Base-by-base conservation (phyloP, 64 coral and sea anemone species). In the Montipora foliosa region DNA sequence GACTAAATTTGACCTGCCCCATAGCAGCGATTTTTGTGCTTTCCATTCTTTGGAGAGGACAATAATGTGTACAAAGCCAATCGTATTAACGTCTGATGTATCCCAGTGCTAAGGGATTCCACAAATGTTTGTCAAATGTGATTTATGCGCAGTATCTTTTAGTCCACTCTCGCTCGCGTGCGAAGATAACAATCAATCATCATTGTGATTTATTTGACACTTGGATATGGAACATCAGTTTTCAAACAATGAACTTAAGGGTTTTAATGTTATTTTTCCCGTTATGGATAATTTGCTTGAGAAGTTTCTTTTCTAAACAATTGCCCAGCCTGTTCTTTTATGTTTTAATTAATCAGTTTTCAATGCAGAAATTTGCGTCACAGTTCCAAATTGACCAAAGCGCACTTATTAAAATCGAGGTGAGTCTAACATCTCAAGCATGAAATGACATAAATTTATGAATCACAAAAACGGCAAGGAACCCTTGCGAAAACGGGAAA, bases 351-450 rank as follows among this genome's bases (percentile, higher is more conserved):
- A 84, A 84, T 67, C 59, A 67, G 59, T 67, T 47, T 59, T 19
- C 12, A 86, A 86, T 71, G 82, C 47, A 49, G 2, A 24, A 22
- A 49, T 72, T 71, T 86, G 46, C 82, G 82, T 86, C 82, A 86
- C 19, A 72, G 71, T 71, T 8, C 17, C 66, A 50, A 86, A 70
- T 62, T 71, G 82, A 86, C 17, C 46, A 72, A 70, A 86, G 49
- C 6, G 59, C 14, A 47, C 37, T 67, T 84, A 15, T 17, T 64
- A 17, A 2, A 11, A 7, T 6, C 68, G n/a, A 6, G 5, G 68
- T 2, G 68, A 24, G 68, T 3, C 19, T 22, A 21, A 20, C 19
- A 71, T 4, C 5, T 71, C 19, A 71, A 9, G 68, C 8, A 19
- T 19, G 21, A 71, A 71, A 4, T 68, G 53, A 17, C 64, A 68